Conservation (phyloP, 2,888 invertebrate genomes). For the Pyralis farinalis region DNA sequence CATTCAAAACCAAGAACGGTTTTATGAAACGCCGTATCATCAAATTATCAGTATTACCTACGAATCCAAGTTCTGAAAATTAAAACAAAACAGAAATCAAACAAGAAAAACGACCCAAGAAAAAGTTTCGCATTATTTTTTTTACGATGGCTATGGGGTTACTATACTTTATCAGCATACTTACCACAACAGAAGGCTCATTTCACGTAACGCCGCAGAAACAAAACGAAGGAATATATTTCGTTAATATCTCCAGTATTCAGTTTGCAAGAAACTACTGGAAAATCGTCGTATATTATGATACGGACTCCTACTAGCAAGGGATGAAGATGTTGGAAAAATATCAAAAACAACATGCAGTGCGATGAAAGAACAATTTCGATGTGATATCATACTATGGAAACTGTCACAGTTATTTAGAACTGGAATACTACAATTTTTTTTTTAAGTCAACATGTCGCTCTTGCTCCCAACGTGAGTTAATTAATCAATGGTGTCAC, state of each 20-base stretch:
- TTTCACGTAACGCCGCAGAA: slow-evolving; percentile 6
- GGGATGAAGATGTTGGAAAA: slow-evolving; percentile 3
- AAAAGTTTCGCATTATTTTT: no score
- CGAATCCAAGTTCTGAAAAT: no score
- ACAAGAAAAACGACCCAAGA: no score
- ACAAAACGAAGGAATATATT: slow-evolving; percentile 15
- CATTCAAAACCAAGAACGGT: no score
- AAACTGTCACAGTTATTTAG: slow-evolving; percentile 13
- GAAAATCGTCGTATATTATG: slow-evolving; percentile 15
- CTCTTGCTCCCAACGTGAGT: slow-evolving; percentile 10
- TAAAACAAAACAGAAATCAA: no score
- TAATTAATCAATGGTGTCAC: slow-evolving; percentile 16
- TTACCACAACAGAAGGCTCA: neutral
- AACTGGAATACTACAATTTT: slow-evolving; percentile 14
- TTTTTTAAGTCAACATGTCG: slow-evolving; percentile 10
- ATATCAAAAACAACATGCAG: slow-evolving; percentile 10
- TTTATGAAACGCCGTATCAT: no score
- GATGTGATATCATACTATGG: slow-evolving; percentile 10
- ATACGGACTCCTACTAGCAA: slow-evolving; percentile 18
- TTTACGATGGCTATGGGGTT: neutral
- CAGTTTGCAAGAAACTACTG: slow-evolving; percentile 17
- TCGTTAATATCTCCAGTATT: slow-evolving; percentile 16
- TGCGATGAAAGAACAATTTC: slow-evolving; percentile 5
- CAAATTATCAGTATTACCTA: no score
- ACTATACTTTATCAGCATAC: neutral